Base-by-base conservation (phyloP, 2,888 invertebrate genomes). In the Altica lythri region DNA sequence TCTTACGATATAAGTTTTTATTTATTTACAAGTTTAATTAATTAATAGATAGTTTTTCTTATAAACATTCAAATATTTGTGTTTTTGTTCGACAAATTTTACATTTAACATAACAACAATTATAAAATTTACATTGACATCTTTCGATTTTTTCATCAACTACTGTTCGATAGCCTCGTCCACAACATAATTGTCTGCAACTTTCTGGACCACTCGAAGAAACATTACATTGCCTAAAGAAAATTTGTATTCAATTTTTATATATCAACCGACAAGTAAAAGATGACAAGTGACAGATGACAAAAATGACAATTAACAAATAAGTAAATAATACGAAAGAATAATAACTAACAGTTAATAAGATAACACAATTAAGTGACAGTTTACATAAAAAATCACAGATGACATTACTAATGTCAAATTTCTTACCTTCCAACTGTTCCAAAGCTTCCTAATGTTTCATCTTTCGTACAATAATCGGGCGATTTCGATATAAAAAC, bases 61-160 rank as follows among this genome's bases (percentile, higher is more conserved):
- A 67, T 43, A 62, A 55, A 79, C 90, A 91, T 76, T 85, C 86
- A 76, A 88, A 85, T 53, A 86, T 84, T 68, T 86, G 84, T 42
- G 85, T 81, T 74, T 83, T 81, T 66, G 83, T 83, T 62, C 84
- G 80, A 77, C 92, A 92, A 34, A 86, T 87, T 76, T 90, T 89
- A 78, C 92, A 92, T 79, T 89, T 89, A 56, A 92, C 91, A 75
- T 89, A 89, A 78, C 92, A 92, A 77, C 92, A 92, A 82, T 89
- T 90, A 77, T 89, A 85, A 79, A 90, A 91, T 75, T 88, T 88
- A 80, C 92, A 92, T 71, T 86, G 86, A 77, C 92, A 92, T 70
- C 86, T 80, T 75, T 90, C 88, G 44, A 86, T 81, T 48, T 84
- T 81, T 68, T 83, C 82, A 62, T 85, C 82, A 57, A 85, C 84